Conservation (phyloP, 2,888 invertebrate genomes). For the Drosophila rubida region DNA sequence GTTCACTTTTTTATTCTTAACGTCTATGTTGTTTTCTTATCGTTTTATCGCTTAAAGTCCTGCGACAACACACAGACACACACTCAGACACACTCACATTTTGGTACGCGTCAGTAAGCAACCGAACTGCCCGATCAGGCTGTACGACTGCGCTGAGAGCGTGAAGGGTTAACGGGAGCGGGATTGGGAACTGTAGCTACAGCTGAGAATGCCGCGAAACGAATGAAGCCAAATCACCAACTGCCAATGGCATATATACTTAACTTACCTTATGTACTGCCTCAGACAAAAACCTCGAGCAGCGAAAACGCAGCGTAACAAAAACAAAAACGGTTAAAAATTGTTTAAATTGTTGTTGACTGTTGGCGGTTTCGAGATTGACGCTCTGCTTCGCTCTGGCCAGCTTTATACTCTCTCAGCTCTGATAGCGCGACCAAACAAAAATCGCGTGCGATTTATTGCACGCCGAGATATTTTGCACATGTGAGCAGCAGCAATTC, state of each 20-base stretch:
- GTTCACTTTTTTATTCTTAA: constrained; percentile 13
- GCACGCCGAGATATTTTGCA: constrained; percentile 32
- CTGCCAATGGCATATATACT: constrained; percentile 78
- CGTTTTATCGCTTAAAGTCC: constrained; percentile 25
- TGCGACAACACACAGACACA: constrained; percentile 13
- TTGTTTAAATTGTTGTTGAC: constrained; percentile 70
- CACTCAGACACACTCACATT: constrained; percentile 45
- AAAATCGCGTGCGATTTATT: constrained; percentile 64
- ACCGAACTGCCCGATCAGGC: constrained; percentile 33
- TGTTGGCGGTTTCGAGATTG: constrained; percentile 53
- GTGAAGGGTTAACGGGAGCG: constrained; percentile 23
- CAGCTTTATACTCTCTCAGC: constrained; percentile 30
- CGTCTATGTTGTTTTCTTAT: constrained; percentile 33
- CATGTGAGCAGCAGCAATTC: constrained; percentile 28
- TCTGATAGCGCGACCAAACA: constrained; percentile 30
- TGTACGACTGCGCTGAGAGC: constrained; percentile 1
- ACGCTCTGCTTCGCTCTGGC: constrained; percentile 36
- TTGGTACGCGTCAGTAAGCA: constrained; percentile 26
- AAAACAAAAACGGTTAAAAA: constrained; percentile 71
- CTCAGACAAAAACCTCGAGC: constrained; percentile 55
- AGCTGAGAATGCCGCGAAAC: constrained; percentile 77
- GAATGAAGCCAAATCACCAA: constrained; percentile 76
- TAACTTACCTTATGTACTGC: constrained; percentile 49
- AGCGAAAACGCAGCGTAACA: constrained; percentile 37
- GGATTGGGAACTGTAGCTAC: constrained; percentile 40